A percentile compares a stretch with the other conserved stretches of the same genome.
Conservation (phyloP, 2,888 invertebrate species). For the Mythimna vitellina region DNA sequence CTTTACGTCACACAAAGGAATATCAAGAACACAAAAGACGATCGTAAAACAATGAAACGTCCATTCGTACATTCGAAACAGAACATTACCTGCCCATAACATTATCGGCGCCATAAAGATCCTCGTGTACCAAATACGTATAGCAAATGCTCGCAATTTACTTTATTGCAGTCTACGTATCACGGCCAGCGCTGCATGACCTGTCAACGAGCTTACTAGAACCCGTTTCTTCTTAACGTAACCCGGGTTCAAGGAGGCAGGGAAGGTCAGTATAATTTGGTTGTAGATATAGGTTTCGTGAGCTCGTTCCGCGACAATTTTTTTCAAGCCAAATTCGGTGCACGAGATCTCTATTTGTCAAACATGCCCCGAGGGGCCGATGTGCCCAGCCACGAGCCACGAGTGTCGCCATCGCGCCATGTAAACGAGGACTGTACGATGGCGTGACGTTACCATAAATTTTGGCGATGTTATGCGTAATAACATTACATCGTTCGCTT, state of each 20-base stretch:
- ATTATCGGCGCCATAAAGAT: conserved; percentile 88
- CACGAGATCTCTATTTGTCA: conserved; percentile 87
- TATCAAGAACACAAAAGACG: conserved; percentile 62
- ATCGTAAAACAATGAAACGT: conserved; percentile 86
- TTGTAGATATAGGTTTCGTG: conserved; percentile 77
- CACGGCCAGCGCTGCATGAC: conserved; percentile 72
- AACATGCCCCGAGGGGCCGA: conserved; percentile 76
- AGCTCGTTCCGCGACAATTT: conserved; percentile 83
- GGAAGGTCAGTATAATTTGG: conserved; percentile 71
- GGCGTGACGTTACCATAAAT: conserved; percentile 53
- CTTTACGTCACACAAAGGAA: conserved; percentile 47
- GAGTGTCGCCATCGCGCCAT: conserved; percentile 65
- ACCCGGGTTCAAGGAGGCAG: conserved; percentile 50
- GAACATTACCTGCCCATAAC: conserved; percentile 89
- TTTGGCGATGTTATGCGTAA: conserved; percentile 39
- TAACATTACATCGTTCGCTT: conserved; percentile 43
- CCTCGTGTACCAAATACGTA: conserved; percentile 85
- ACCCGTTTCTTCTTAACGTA: conserved; percentile 46
- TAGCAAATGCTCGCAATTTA: conserved; percentile 89
- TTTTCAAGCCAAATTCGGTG: conserved; percentile 84
- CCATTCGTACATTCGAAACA: conserved; percentile 85
- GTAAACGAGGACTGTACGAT: conserved; percentile 56
- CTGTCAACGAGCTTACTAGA: conserved; percentile 65
- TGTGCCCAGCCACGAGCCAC: conserved; percentile 61
- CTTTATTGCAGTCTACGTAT: conserved; percentile 86